phyloP scores from a whole-genome alignment of 2,888 invertebrate genomes.

The Drosophila meridiana region DNA sequence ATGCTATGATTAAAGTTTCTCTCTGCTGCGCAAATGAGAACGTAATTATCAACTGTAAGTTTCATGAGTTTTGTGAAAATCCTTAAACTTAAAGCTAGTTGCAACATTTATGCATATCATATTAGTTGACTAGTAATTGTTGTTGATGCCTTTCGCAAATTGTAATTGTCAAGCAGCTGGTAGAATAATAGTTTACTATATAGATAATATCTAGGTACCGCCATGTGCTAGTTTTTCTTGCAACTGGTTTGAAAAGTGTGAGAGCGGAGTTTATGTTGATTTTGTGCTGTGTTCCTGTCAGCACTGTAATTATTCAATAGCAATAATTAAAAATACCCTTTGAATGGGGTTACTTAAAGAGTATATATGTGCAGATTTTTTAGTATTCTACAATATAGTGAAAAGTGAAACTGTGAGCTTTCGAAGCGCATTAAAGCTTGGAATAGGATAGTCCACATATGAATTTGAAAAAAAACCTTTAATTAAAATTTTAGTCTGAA shows the following conservation, averaged over 20 bases:
- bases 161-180: constrained; percentile 7
- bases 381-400: too few relatives aligned
- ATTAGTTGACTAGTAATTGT: constrained; percentile 12
- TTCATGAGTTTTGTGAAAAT: constrained; percentile 17
- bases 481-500: too few relatives aligned
- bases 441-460: background rate
- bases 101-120: constrained; percentile 6
- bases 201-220: background rate
- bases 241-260: background rate
- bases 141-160: background rate
- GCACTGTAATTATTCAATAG: constrained; percentile 1
- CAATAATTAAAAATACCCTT: constrained; percentile 8
- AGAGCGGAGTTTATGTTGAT: background rate
- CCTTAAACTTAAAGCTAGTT: constrained; percentile 24
- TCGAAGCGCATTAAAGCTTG: background rate
- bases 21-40: constrained; percentile 14
- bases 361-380: background rate
- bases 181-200: background rate
- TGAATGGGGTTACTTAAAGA: background rate
- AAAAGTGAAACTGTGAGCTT: too few relatives aligned
- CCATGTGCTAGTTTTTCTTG: background rate
- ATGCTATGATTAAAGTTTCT: constrained; percentile 38
- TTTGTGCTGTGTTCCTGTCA: background rate
- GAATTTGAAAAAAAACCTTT: too few relatives aligned
- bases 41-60: constrained; percentile 28